These are phyloP conservation scores for Drosophila navojoa DNA, from an alignment of 1,140 invertebrate species.

Conservation along the genomic window DNA sequence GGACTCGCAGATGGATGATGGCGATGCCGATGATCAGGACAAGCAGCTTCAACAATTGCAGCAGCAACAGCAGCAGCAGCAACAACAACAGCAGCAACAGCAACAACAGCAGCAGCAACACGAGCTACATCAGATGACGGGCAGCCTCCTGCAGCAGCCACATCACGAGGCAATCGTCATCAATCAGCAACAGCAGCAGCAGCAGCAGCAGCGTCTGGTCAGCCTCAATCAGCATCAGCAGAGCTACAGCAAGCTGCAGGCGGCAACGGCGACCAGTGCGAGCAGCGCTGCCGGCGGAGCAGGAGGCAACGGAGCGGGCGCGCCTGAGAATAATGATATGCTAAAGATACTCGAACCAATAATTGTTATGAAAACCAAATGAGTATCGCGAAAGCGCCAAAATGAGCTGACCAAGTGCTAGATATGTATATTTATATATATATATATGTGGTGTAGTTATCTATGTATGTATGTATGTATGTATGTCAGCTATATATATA, in stretches of 20 bases:
- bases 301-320: constrained; percentile 38
- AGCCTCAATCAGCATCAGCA: constrained; percentile 39
- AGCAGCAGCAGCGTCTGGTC: constrained; percentile 43
- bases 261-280: constrained; percentile 17
- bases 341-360: constrained; percentile 83
- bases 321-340: constrained; percentile 80
- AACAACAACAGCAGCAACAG: constrained; percentile 31
- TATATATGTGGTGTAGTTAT: background rate
- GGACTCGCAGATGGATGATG: constrained; percentile 61
- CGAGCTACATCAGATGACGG: constrained; percentile 61
- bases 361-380: constrained; percentile 84
- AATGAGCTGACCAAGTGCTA: constrained; percentile 40
- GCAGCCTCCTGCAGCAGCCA: constrained; percentile 53
- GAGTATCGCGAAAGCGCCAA: constrained; percentile 64
- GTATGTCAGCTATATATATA: background rate
- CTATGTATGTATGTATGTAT: background rate
- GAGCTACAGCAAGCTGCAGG: constrained; percentile 61
- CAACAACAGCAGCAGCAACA: constrained; percentile 13
- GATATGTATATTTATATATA: background rate
- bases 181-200: constrained; percentile 50
- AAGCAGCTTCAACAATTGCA: constrained; percentile 58
- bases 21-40: constrained; percentile 52
- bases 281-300: constrained; percentile 23
- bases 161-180: constrained; percentile 70
- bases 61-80: constrained; percentile 9